Percentiles rank a stretch among this genome's conserved stretches.
Conservation (phyloP, 1,140 invertebrate species). For the Drosophila erecta region DNA sequence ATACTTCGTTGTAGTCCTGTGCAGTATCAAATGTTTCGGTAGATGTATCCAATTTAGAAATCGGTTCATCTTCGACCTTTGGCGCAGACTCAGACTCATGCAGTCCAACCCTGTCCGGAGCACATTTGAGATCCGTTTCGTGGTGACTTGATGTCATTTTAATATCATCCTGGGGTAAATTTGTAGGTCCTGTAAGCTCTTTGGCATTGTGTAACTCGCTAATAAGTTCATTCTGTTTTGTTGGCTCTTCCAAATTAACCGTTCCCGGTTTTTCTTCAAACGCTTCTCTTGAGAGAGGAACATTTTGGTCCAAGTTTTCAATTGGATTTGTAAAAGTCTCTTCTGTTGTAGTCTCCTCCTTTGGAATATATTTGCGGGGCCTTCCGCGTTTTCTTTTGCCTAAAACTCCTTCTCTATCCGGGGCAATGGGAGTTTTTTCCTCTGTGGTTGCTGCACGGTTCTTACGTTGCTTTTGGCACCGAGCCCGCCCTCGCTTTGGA, state of each 20-base stretch:
- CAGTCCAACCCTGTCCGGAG: neutral
- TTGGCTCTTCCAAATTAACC: neutral
- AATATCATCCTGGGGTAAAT: constrained; percentile 5
- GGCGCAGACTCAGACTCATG: neutral
- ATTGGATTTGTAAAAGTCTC: neutral
- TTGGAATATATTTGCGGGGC: constrained; percentile 18
- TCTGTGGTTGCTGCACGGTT: constrained; percentile 27
- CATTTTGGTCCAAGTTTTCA: constrained; percentile 4
- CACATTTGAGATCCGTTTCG: constrained; percentile 21
- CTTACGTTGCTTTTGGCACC: constrained; percentile 11
- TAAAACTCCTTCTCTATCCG: neutral
- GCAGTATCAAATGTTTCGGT: constrained; percentile 18
- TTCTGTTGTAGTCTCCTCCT: neutral
- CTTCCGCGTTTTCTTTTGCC: constrained; percentile 40
- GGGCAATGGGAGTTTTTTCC: constrained; percentile 7
- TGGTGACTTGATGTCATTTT: neutral
- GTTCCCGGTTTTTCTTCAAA: neutral
- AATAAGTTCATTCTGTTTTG: constrained; percentile 1
- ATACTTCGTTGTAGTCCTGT: neutral
- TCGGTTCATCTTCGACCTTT: constrained; percentile 1
- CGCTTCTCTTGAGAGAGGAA: neutral
- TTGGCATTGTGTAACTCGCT: constrained; percentile 35
- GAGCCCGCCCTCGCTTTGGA: constrained; percentile 15
- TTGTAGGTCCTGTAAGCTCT: constrained; percentile 6
- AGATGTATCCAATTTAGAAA: neutral